A percentile compares a stretch with the other conserved stretches of the same genome.
phyloP scores from a whole-genome alignment of 2,797 vertebrate genomes.

The Coendou prehensilis region DNA sequence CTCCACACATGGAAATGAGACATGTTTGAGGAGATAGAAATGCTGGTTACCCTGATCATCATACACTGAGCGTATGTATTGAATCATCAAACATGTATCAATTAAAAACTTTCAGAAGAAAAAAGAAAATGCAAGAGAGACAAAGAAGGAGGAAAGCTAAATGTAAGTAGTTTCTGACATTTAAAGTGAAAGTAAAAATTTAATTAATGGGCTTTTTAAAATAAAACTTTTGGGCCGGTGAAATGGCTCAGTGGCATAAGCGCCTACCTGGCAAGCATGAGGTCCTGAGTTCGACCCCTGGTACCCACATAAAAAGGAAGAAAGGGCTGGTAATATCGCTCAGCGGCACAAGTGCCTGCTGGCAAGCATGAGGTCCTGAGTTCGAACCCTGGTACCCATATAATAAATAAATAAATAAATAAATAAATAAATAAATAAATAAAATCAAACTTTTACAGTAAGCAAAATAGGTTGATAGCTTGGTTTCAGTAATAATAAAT shows the following conservation, averaged over 20 bases:
- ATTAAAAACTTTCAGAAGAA: not conserved
- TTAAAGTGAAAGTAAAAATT: constrained; percentile 14
- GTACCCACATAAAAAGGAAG: too few relatives aligned
- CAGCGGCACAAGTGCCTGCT: too few relatives aligned
- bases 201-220: constrained; percentile 48
- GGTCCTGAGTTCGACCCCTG: too few relatives aligned
- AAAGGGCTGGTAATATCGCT: too few relatives aligned
- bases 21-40: not conserved
- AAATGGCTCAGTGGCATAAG: too few relatives aligned
- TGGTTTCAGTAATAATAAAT: not conserved
- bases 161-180: not conserved
- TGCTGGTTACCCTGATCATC: not conserved
- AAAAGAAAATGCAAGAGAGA: not conserved
- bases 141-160: not conserved
- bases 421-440: not conserved
- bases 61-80: not conserved
- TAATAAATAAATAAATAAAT: too few relatives aligned
- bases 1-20: not conserved
- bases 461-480: not conserved
- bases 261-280: too few relatives aligned
- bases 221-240: not conserved
- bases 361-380: too few relatives aligned
- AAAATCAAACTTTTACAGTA: not conserved
- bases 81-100: not conserved
- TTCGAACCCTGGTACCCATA: too few relatives aligned